A percentile compares a stretch with the other conserved stretches of the same genome.
These are phyloP conservation scores for Parnassius mnemosyne DNA, from an alignment of 2,888 invertebrate genomes.

Conservation along the genomic window DNA sequence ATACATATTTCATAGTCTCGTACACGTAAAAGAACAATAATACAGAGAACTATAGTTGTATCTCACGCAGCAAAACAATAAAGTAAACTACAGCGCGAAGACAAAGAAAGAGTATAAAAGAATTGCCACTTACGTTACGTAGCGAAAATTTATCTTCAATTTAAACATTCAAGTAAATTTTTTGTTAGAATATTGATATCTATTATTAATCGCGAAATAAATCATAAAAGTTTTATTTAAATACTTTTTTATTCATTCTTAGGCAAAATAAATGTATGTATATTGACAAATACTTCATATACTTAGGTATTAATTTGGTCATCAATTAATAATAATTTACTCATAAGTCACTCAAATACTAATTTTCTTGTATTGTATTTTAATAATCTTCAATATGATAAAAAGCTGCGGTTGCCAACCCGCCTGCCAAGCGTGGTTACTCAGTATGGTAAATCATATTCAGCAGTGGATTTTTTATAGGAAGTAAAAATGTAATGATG, in stretches of 20 bases:
- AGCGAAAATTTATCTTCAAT: slow-evolving; percentile 16
- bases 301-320: too few species aligned
- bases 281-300: too few species aligned
- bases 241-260: background rate
- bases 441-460: too few species aligned
- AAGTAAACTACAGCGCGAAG: slow-evolving; percentile 24
- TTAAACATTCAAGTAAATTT: slow-evolving; percentile 10
- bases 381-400: too few species aligned
- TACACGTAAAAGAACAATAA: slow-evolving; percentile 25
- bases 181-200: background rate
- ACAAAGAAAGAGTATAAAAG: slow-evolving; percentile 24
- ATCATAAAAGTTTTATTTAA: background rate
- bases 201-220: background rate
- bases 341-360: too few species aligned
- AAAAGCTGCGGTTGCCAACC: too few species aligned
- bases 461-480: too few species aligned
- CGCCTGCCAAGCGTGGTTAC: too few species aligned
- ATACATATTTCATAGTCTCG: slow-evolving; percentile 21
- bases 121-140: slow-evolving; percentile 24
- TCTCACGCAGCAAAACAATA: slow-evolving; percentile 27
- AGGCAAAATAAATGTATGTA: background rate
- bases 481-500: too few species aligned
- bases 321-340: too few species aligned
- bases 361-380: too few species aligned
- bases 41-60: slow-evolving; percentile 26